Conservation (phyloP, 1,140 invertebrate species). For the Musca vetustissima region DNA sequence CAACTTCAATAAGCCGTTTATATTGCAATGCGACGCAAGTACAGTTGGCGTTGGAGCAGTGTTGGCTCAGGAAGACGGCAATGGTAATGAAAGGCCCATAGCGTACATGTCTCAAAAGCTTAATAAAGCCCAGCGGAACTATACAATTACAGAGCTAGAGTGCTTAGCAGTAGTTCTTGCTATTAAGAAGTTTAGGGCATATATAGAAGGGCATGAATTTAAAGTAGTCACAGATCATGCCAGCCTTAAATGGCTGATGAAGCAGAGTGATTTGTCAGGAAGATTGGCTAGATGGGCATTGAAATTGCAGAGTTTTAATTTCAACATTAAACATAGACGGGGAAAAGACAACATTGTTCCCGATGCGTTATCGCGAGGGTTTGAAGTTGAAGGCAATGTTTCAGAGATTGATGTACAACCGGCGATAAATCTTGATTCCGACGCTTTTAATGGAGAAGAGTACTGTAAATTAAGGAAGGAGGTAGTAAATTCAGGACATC, state of each 20-base stretch:
- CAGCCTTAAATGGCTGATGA: background rate
- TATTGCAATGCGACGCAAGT: slow-evolving; percentile 22
- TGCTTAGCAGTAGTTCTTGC: slow-evolving; percentile 15
- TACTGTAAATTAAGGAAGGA: too few species aligned
- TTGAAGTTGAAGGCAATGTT: too few species aligned
- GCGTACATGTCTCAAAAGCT: too few species aligned
- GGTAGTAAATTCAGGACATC: too few species aligned
- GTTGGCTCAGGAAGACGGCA: slow-evolving; percentile 26
- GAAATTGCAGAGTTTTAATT: slow-evolving; percentile 37
- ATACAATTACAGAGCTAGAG: slow-evolving; percentile 23
- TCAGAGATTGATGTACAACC: too few species aligned
- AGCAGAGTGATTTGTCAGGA: slow-evolving; percentile 51
- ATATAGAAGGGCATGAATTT: slow-evolving; percentile 52
- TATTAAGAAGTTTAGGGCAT: slow-evolving; percentile 50
- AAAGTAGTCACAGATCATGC: slow-evolving; percentile 39
- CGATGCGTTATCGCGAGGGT: too few species aligned
- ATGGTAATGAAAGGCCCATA: too few species aligned
- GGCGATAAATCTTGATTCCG: too few species aligned
- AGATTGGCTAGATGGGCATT: slow-evolving; percentile 47
- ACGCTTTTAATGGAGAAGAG: too few species aligned
- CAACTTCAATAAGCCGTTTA: slow-evolving; percentile 22
- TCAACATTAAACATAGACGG: slow-evolving; percentile 29
- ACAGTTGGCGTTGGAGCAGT: too few species aligned
- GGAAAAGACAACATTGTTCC: background rate
- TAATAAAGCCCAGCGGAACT: too few species aligned